Evolutionary conservation across 2,888 invertebrate genomes (phyloP).

Genomic region (Poecilus cupreus): DNA sequence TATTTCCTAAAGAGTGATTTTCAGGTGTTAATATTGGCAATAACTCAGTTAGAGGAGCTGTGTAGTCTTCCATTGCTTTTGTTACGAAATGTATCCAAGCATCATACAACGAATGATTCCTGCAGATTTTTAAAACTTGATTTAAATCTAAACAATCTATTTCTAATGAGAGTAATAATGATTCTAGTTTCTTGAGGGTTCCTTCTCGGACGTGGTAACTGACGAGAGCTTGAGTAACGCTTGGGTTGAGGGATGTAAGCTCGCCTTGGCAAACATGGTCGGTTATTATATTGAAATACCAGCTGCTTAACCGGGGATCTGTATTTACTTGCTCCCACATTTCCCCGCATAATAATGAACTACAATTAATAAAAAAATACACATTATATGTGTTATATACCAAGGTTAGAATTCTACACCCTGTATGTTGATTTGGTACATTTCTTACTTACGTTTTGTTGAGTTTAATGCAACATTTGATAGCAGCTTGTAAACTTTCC

Average conservation of each 20-base stretch:
- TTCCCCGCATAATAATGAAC: slow-evolving; percentile 78
- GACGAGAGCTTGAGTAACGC: slow-evolving; percentile 83
- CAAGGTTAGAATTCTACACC: no score
- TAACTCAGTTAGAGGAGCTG: slow-evolving; percentile 82
- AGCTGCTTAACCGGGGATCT: slow-evolving; percentile 71
- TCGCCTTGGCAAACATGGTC: slow-evolving; percentile 81
- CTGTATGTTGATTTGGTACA: no score
- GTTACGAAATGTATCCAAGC: slow-evolving; percentile 86
- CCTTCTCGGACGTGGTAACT: slow-evolving; percentile 79
- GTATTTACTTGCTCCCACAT: slow-evolving; percentile 78
- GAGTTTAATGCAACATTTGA: slow-evolving; percentile 73
- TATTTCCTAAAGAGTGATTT: slow-evolving; percentile 83
- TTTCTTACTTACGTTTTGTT: slow-evolving; percentile 67
- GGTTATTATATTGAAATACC: slow-evolving; percentile 82
- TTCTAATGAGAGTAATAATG: slow-evolving; percentile 82
- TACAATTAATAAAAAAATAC: no score
- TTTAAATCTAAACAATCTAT: slow-evolving; percentile 86
- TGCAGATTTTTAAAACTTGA: slow-evolving; percentile 76
- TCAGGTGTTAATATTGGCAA: slow-evolving; percentile 74
- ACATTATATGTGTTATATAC: no score
- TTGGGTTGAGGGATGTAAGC: slow-evolving; percentile 79
- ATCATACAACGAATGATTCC: slow-evolving; percentile 79
- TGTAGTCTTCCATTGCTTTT: slow-evolving; percentile 84
- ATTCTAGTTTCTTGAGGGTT: slow-evolving; percentile 79
- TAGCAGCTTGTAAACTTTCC: slow-evolving; percentile 72